Base-by-base conservation (phyloP, 2,888 invertebrate genomes). In the Melikaiella ostensackeni region DNA sequence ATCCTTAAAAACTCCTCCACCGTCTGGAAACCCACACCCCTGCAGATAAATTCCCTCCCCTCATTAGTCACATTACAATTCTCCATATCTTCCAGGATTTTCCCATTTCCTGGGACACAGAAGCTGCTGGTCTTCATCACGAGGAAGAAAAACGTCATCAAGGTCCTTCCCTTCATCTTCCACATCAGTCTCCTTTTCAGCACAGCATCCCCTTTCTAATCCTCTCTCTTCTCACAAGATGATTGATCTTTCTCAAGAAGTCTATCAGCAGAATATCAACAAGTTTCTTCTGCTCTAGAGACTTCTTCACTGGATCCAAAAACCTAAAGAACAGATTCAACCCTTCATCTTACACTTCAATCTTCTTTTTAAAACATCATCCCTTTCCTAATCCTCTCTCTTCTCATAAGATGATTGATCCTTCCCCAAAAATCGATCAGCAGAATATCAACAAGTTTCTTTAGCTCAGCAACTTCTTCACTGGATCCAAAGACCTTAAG, bases 61-160 rank as follows among this genome's bases (percentile, higher is more conserved):
- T 90, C 90, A 80, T 84, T 85, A 73, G 85, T 88, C 76, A 88
- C 82, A 84, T 88, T 88, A 81, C 91, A 88, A 42, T 81, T 62
- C 74, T 80, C 79, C 33, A 64, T 84, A 27, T 75, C 55, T 35
- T 84, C 84, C 75, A 79, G 66, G 50, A 80, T 59, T 50, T 61
- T 77, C 50, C 76, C 76, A 42, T 73, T 75, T 24, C 61, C 46
- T 74, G 38, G 27, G 55, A 35, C 64, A 66, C 59, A 66, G 57
- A 50, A 74, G 73, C 42, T 77, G 62, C 75, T 79, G 74, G 77
- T 73, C 46, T 57, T 75, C 46, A 66, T 27, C 27, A 66, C 27
- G 19, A 66, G n/a, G 24, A 66, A 66, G 24, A 66, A 46, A 27
- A 46, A 24, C 66, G 46, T 66, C 66, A 66, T 50, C 66, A 66